Conservation (phyloP, 2,888 invertebrate genomes). For the Homarus gammarus region DNA sequence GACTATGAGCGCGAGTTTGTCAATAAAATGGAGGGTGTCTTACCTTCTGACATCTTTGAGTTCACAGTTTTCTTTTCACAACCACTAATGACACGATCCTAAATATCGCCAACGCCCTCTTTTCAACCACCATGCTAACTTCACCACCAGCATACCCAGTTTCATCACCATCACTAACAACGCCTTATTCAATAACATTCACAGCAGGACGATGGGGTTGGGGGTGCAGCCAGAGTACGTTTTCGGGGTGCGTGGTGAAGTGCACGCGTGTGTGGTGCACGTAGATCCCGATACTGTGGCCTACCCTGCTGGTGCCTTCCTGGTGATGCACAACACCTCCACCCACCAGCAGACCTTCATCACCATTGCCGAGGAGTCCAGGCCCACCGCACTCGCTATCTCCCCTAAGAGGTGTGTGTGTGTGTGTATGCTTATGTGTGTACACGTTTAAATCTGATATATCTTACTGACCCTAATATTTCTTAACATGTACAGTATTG, state of each 20-base stretch:
- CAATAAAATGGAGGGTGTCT: too few species aligned
- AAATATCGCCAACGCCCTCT: neutral
- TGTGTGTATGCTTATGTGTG: neutral
- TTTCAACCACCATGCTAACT: neutral
- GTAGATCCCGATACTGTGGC: conserved; percentile 57
- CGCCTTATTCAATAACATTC: neutral
- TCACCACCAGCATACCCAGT: neutral
- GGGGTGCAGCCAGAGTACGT: conserved; percentile 64
- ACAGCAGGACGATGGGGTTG: conserved; percentile 22
- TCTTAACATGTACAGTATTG: too few species aligned
- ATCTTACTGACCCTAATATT: too few species aligned
- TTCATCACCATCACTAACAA: neutral
- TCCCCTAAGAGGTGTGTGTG: conserved; percentile 63
- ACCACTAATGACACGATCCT: too few species aligned
- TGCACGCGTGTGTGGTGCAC: conserved; percentile 61
- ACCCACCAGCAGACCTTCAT: conserved; percentile 52
- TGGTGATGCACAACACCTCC: conserved; percentile 69
- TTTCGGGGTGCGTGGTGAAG: conserved; percentile 68
- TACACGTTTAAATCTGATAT: too few species aligned
- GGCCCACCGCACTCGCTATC: conserved; percentile 69
- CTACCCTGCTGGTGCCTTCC: conserved; percentile 73
- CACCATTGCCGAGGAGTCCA: conserved; percentile 54
- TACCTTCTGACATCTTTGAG: too few species aligned
- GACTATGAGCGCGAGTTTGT: too few species aligned
- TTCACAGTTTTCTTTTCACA: too few species aligned